Evolutionary conservation across 2,797 vertebrate species (phyloP).

Genomic region (Falco cherrug): DNA sequence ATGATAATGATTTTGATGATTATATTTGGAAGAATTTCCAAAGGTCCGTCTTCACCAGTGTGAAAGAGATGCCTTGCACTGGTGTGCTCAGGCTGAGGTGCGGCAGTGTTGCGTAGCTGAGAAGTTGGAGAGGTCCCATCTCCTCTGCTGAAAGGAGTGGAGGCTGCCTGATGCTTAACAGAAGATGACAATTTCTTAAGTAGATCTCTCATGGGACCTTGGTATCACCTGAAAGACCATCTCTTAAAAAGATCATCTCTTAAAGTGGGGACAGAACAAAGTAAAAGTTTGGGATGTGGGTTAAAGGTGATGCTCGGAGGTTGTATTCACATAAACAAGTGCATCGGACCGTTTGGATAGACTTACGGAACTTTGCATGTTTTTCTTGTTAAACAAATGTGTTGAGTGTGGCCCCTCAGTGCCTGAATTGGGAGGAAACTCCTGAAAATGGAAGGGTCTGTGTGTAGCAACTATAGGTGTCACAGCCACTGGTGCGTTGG

Average conservation of each 20-base stretch:
- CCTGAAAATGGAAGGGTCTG: not conserved
- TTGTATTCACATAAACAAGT: not conserved
- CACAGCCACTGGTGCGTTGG: not conserved
- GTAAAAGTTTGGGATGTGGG: not conserved
- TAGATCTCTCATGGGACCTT: not conserved
- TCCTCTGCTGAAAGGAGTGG: not conserved
- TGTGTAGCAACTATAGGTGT: not conserved
- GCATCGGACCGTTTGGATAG: not conserved
- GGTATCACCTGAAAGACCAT: not conserved
- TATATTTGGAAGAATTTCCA: not conserved
- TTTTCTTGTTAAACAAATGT: not conserved
- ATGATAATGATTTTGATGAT: no score
- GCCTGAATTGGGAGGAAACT: not conserved
- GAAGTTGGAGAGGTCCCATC: not conserved
- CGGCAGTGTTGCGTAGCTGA: rapidly evolving
- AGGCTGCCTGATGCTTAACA: not conserved
- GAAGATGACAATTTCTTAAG: not conserved
- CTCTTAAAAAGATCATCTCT: no score
- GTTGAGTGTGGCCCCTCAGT: not conserved
- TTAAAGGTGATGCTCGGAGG: not conserved
- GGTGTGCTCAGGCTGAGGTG: not conserved
- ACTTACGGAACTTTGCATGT: not conserved
- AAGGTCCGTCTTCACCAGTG: not conserved
- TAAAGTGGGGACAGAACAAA: not conserved
- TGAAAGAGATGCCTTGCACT: not conserved